phyloP scores from a whole-genome alignment of 2,888 invertebrate genomes.

The Halocaridina rubra region DNA sequence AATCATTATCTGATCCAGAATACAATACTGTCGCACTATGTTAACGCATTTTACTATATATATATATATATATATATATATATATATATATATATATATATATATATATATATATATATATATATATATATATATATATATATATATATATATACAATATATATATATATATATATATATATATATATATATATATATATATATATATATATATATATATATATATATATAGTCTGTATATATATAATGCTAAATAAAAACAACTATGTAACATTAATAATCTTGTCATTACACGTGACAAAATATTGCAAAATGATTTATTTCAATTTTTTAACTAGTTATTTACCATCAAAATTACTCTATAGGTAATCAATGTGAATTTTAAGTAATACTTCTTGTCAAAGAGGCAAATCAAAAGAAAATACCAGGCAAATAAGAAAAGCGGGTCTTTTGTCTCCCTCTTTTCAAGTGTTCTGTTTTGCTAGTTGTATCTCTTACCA shows the following conservation, averaged over 20 bases:
- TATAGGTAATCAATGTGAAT: background rate
- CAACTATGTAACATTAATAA: background rate
- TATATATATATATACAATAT: background rate
- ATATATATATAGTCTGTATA: no score
- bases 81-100: background rate
- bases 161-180: background rate
- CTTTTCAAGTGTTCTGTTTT: no score
- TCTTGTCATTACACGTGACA: background rate
- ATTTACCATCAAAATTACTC: background rate
- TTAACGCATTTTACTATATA: background rate
- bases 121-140: background rate
- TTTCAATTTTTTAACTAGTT: background rate
- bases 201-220: background rate
- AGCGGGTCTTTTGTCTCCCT: no score
- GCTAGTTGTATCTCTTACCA: no score
- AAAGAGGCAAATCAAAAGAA: no score
- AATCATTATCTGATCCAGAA: no score
- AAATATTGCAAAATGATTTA: background rate
- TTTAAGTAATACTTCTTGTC: no score
- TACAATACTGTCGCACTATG: no score
- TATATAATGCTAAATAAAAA: background rate
- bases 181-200: slow-evolving; percentile 16
- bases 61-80: background rate
- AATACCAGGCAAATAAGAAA: no score
- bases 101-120: background rate